phyloP scores from a whole-genome alignment of 2,797 vertebrate genomes.

The Cossypha polioptera region DNA sequence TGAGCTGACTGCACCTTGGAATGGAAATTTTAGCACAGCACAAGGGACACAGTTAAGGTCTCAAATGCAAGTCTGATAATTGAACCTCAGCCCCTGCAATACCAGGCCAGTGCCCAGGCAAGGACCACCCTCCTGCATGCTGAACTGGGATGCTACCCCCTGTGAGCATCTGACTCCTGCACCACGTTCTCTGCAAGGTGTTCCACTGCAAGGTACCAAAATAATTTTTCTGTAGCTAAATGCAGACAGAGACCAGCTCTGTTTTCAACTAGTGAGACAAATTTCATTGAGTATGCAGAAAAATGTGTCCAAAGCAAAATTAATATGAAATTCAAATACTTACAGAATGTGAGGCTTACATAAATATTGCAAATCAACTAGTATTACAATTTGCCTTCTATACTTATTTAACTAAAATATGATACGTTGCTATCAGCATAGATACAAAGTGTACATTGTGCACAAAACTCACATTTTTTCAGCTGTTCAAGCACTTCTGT shows the following conservation, averaged over 20 bases:
- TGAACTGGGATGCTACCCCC: neutral
- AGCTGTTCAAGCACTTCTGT: neutral
- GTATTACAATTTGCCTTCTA: neutral
- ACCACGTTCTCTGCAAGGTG: neutral
- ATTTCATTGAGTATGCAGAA: neutral
- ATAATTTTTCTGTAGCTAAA: neutral
- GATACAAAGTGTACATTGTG: neutral
- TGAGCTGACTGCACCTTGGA: neutral
- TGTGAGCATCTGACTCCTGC: neutral
- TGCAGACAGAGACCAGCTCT: neutral
- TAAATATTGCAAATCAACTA: neutral
- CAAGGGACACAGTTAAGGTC: neutral
- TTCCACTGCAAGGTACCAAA: neutral
- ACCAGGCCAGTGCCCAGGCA: neutral
- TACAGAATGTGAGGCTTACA: neutral
- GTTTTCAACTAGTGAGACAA: neutral
- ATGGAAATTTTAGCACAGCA: neutral
- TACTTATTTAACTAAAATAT: constrained; percentile 1
- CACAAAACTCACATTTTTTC: neutral
- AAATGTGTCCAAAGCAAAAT: neutral
- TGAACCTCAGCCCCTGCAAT: neutral
- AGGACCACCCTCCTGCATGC: neutral
- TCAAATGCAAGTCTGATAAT: neutral
- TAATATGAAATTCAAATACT: neutral
- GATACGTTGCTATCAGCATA: neutral